phyloP scores from a whole-genome alignment of 2,113 vertebrate genomes.

The Hymenochirus boettgeri region DNA sequence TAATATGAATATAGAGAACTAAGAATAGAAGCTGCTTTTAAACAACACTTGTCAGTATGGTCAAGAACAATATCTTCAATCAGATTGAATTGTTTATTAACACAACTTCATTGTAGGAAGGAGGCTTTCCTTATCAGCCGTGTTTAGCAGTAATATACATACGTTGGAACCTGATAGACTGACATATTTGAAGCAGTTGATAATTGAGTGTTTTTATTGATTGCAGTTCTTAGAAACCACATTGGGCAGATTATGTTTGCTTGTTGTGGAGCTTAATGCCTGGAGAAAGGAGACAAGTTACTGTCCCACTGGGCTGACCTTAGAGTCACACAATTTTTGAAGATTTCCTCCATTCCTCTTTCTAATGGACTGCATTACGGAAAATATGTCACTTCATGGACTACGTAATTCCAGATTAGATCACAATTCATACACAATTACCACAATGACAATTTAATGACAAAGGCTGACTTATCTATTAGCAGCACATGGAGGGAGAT shows the following conservation, averaged over 20 bases:
- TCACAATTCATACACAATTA: conserved; percentile 72
- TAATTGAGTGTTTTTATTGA: conserved; percentile 64
- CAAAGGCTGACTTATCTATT: too few species aligned
- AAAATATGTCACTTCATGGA: conserved; percentile 68
- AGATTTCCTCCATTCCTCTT: conserved; percentile 63
- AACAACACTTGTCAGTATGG: too few species aligned
- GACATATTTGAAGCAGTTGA: conserved; percentile 63
- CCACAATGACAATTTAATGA: conserved; percentile 68
- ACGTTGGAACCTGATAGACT: conserved; percentile 50
- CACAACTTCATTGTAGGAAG: too few species aligned
- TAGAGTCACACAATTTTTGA: conserved; percentile 55
- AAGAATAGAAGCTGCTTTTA: too few species aligned
- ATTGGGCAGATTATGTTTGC: conserved; percentile 54
- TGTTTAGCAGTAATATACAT: conserved; percentile 46
- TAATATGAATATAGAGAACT: too few species aligned
- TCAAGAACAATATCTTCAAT: too few species aligned
- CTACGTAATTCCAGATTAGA: conserved; percentile 70
- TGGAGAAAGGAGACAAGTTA: conserved; percentile 58
- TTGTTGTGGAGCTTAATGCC: conserved; percentile 56
- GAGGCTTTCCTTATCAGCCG: conserved; percentile 48
- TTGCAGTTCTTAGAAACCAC: conserved; percentile 56
- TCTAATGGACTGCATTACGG: conserved; percentile 61
- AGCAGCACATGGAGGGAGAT: too few species aligned
- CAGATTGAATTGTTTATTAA: too few species aligned
- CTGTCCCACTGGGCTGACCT: conserved; percentile 57